Conservation (phyloP, 2,113 vertebrate genomes). For the Cricetomys ansorgei region DNA sequence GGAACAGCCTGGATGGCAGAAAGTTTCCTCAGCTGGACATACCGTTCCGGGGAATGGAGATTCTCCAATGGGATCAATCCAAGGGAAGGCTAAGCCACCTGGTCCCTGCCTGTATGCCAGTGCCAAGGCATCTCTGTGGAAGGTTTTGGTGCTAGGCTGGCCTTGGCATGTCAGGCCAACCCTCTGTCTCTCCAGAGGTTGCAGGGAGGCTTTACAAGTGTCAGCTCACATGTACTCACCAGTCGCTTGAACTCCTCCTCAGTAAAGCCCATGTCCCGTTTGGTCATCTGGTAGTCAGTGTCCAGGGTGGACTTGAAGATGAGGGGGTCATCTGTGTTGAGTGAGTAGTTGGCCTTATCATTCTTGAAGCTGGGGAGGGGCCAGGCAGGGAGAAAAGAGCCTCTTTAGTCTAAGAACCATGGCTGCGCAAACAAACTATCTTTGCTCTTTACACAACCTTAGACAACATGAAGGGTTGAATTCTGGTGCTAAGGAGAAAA, state of each 20-base stretch:
- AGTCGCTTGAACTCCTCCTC: conserved; percentile 94
- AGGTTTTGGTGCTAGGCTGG: not conserved
- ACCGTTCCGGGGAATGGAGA: not conserved
- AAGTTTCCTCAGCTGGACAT: not conserved
- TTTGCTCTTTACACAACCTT: not conserved
- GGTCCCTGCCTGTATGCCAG: not conserved
- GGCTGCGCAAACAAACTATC: fast-evolving
- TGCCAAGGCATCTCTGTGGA: not conserved
- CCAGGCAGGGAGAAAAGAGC: not conserved
- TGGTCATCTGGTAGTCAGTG: conserved; percentile 89
- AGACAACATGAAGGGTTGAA: not conserved
- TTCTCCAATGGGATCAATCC: not conserved
- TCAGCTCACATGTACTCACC: conserved; percentile 85
- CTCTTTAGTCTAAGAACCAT: not conserved
- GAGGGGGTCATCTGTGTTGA: conserved; percentile 95
- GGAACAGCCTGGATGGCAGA: not conserved
- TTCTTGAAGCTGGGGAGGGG: conserved; percentile 89
- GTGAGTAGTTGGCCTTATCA: conserved; percentile 94
- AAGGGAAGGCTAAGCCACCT: not conserved
- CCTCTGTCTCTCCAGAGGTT: not conserved
- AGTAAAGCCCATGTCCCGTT: conserved; percentile 92
- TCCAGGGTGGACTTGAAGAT: conserved; percentile 94
- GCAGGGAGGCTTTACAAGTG: not conserved
- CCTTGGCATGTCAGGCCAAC: not conserved
- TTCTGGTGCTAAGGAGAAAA: not conserved